Evolutionary conservation across 2,797 vertebrate genomes (phyloP).

Genomic region (Rhinoraja longicauda): DNA sequence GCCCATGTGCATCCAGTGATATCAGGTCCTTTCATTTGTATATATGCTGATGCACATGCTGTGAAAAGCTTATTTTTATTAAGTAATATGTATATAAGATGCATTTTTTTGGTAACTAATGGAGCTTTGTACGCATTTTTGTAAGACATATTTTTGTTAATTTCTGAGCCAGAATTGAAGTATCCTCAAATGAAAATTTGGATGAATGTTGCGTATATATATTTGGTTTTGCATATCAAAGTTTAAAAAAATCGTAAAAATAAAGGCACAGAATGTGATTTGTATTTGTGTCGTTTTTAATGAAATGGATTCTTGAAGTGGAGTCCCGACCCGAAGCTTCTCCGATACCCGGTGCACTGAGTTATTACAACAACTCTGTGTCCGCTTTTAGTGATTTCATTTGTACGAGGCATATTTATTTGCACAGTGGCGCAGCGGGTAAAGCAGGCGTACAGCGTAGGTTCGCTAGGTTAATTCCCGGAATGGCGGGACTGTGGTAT

Average conservation of each 20-base stretch:
- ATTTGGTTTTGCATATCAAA: not conserved
- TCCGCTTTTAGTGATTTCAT: too few relatives aligned
- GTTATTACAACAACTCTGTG: too few relatives aligned
- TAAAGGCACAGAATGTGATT: not conserved
- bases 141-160: not conserved
- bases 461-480: too few relatives aligned
- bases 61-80: slow-evolving; percentile 29
- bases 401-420: too few relatives aligned
- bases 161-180: not conserved
- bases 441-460: too few relatives aligned
- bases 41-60: not conserved
- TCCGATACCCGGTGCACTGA: too few relatives aligned
- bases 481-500: too few relatives aligned
- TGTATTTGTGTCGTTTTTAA: not conserved
- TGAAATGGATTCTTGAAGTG: not conserved
- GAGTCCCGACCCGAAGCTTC: too few relatives aligned
- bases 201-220: not conserved
- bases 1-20: slow-evolving; percentile 6
- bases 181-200: not conserved
- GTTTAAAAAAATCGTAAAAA: not conserved
- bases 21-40: slow-evolving; percentile 28
- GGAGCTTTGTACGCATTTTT: slow-evolving; percentile 27
- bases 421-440: too few relatives aligned
- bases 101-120: not conserved
- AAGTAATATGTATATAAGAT: slow-evolving; percentile 30